Evolutionary conservation across 2,888 invertebrate genomes (phyloP), one percentile per base, ranked within the genome.

Genomic region (Escarpia spicata): DNA sequence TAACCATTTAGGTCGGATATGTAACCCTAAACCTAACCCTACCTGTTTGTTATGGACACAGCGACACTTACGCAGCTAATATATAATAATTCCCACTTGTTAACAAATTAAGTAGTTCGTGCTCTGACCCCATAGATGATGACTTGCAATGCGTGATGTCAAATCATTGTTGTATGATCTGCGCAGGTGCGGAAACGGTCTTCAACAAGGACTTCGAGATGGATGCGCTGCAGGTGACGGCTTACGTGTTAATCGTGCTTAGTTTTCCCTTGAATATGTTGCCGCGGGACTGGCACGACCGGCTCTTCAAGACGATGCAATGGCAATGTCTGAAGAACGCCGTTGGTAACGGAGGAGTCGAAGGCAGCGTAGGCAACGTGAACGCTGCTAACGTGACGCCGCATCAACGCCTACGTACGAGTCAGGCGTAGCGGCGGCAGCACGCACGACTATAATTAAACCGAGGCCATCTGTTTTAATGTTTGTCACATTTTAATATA

Each of bases 231-330:
- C 75, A 75, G 26, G 26, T 75, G 26, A 75, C 26, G 19, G 75
- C 75, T 26, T 75, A 75, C 19, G 75, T 75, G 75, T 26, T 75
- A 6, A 75, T 75, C 75, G 75, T 75, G 75, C 26, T 75, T 6
- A 75, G 75, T 75, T 75, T 75, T 26, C 75, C 75, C 75, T n/a
- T 75, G 75, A 75, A 75, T 26, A 75, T 75, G 75, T 75, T 75
- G 26, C 75, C 75, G 75, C 75, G 75, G n/a, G 75, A 75, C 26
- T 75, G 75, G 75, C 75, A 75, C 19, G 75, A 75, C 75, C 75
- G 75, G 26, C 75, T 75, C 75, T 26, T 75, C 75, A 75, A 26
- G 75, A 75, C 26, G 75, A 75, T 75, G 75, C 75, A 26, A 6
- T 75, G 75, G 75, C 75, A 75, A n/a, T 75, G 75, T 75, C 75